A percentile compares a stretch with the other conserved stretches of the same genome.
Conservation (phyloP, 1,140 invertebrate genomes). For the Ceratina japonica region DNA sequence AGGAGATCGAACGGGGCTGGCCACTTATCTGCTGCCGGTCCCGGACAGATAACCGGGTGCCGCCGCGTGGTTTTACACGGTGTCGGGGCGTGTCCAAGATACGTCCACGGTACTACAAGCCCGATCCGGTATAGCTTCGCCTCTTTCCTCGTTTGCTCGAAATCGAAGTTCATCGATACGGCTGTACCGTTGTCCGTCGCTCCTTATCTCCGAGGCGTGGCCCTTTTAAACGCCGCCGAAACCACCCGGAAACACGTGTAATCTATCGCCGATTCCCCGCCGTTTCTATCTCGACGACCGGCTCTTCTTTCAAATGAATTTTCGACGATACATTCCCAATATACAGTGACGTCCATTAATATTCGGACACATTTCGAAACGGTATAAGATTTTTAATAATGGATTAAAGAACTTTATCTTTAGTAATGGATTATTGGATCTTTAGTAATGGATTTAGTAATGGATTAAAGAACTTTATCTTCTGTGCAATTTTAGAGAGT, state of each 20-base stretch:
- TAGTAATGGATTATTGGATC: too few relatives aligned
- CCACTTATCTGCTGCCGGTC: slow-evolving; percentile 60
- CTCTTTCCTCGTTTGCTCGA: slow-evolving; percentile 64
- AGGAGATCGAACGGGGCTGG: slow-evolving; percentile 46
- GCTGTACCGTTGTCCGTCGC: slow-evolving; percentile 49
- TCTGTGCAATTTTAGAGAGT: too few relatives aligned
- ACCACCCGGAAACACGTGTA: slow-evolving; percentile 44
- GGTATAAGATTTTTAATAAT: too few relatives aligned
- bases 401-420: too few relatives aligned
- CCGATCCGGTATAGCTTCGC: too few relatives aligned
- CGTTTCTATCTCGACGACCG: too few relatives aligned
- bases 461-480: too few relatives aligned
- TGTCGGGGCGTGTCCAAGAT: slow-evolving; percentile 64
- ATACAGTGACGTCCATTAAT: too few relatives aligned
- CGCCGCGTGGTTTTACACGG: slow-evolving; percentile 57
- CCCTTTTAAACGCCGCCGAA: slow-evolving; percentile 15
- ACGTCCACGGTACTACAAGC: slow-evolving; percentile 29
- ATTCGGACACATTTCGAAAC: too few relatives aligned
- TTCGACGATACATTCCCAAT: too few relatives aligned
- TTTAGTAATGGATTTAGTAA: too few relatives aligned
- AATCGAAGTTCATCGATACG: slow-evolving; percentile 64
- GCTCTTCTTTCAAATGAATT: too few relatives aligned
- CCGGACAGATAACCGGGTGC: slow-evolving; percentile 51
- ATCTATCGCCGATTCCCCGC: slow-evolving; percentile 17
- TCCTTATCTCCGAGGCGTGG: slow-evolving; percentile 61